These are phyloP conservation scores for Tadarida brasiliensis DNA, from an alignment of 2,797 vertebrate species.

Conservation along the genomic window DNA sequence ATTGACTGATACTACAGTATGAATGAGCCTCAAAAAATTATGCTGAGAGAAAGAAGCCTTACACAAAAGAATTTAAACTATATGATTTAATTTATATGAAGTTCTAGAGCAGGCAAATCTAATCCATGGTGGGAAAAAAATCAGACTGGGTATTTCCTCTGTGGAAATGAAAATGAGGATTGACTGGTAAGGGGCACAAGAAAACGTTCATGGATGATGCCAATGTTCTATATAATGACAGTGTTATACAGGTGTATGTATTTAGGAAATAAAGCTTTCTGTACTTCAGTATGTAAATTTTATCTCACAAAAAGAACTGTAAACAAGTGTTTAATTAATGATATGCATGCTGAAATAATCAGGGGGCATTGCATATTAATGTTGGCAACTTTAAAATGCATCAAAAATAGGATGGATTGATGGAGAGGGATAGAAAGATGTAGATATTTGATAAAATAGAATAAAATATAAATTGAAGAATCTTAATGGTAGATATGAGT, in stretches of 20 bases:
- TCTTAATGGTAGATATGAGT: background rate
- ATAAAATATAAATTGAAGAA: background rate
- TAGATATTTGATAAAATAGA: background rate
- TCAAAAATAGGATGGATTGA: background rate
- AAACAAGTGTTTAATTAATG: constrained; percentile 31
- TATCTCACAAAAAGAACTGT: background rate
- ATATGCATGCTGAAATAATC: background rate
- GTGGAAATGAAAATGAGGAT: background rate
- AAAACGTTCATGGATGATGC: background rate
- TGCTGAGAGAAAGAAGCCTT: background rate
- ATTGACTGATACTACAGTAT: background rate
- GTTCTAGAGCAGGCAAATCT: background rate
- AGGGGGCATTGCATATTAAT: background rate
- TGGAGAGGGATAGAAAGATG: background rate
- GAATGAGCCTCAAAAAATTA: background rate
- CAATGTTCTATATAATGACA: background rate
- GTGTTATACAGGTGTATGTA: background rate
- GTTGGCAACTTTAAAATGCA: background rate
- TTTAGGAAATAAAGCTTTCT: background rate
- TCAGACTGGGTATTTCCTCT: background rate
- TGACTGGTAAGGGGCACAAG: background rate
- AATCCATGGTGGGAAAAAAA: background rate
- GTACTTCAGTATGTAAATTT: background rate
- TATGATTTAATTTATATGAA: background rate
- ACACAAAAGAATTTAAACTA: background rate